These are phyloP conservation scores for Umimayanthus chanpuru DNA, from an alignment of 92 coral and sea anemone genomes.

Conservation along the genomic window DNA sequence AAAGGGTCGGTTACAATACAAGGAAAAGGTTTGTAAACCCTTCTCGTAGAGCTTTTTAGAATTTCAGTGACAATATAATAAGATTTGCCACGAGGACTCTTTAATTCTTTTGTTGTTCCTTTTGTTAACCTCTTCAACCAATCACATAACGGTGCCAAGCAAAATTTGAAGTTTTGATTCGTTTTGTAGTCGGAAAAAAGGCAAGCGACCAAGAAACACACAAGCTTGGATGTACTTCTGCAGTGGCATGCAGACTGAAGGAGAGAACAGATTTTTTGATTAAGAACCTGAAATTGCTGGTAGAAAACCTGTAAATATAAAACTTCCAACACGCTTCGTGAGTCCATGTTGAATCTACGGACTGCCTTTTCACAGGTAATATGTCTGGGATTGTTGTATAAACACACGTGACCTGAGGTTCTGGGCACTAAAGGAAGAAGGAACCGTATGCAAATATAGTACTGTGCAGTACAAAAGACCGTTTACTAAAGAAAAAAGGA, in stretches of 20 bases:
- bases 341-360: constrained; percentile 32
- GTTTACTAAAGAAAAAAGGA: constrained; percentile 35
- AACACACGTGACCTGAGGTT: constrained; percentile 41
- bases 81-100: constrained; percentile 85
- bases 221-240: constrained; percentile 26
- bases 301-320: constrained; percentile 46
- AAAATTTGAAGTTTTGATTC: constrained; percentile 30
- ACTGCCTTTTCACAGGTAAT: constrained; percentile 43
- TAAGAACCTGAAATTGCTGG: constrained; percentile 53
- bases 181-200: constrained; percentile 42
- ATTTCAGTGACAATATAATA: constrained; percentile 72
- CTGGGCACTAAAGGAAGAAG: not conserved
- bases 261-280: constrained; percentile 38
- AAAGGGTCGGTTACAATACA: not conserved
- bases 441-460: constrained; percentile 45
- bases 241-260: constrained; percentile 33
- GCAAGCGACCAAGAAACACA: not conserved
- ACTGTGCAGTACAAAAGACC: constrained; percentile 45
- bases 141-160: constrained; percentile 63
- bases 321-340: constrained; percentile 41
- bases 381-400: not conserved
- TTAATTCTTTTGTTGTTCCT: constrained; percentile 70
- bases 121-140: constrained; percentile 74
- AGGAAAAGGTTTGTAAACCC: constrained; percentile 18
- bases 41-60: constrained; percentile 29